Conservation (phyloP, 2,888 invertebrate species). For the Boloria euphrosyne region DNA sequence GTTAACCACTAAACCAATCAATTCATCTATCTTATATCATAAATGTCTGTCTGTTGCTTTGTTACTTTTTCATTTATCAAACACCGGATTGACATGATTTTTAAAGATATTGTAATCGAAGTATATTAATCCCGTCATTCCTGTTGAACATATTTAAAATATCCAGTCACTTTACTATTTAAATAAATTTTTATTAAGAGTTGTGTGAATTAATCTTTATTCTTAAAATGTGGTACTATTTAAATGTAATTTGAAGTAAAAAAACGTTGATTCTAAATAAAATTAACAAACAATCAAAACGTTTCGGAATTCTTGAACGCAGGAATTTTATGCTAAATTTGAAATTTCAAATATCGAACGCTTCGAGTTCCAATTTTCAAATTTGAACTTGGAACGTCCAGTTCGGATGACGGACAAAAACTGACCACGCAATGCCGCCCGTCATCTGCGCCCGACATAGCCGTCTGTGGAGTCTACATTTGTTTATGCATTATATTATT, state of each 20-base stretch:
- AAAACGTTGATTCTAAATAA: constrained; percentile 45
- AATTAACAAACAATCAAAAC: constrained; percentile 47
- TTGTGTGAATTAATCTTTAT: no score
- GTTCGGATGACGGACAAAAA: constrained; percentile 79
- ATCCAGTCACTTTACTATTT: no score
- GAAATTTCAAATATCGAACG: constrained; percentile 77
- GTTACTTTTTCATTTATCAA: no score
- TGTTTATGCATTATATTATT: constrained; percentile 30
- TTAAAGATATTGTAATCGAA: no score
- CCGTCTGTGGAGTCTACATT: constrained; percentile 48
- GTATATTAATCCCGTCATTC: no score
- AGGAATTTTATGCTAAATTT: constrained; percentile 69
- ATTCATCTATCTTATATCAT: no score
- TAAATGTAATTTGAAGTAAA: constrained; percentile 6
- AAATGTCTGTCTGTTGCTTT: no score
- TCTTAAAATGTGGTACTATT: no score
- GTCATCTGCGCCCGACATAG: constrained; percentile 68
- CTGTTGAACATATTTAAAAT: no score
- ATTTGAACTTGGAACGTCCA: constrained; percentile 82
- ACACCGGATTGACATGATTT: no score
- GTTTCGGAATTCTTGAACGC: constrained; percentile 47
- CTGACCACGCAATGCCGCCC: constrained; percentile 75
- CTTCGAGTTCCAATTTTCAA: constrained; percentile 78
- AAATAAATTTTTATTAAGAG: no score
- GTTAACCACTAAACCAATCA: no score